Percentiles rank a stretch among this genome's conserved stretches.
These are phyloP conservation scores for Muscicapa adusta DNA, from an alignment of 2,113 vertebrate genomes.

Conservation along the genomic window DNA sequence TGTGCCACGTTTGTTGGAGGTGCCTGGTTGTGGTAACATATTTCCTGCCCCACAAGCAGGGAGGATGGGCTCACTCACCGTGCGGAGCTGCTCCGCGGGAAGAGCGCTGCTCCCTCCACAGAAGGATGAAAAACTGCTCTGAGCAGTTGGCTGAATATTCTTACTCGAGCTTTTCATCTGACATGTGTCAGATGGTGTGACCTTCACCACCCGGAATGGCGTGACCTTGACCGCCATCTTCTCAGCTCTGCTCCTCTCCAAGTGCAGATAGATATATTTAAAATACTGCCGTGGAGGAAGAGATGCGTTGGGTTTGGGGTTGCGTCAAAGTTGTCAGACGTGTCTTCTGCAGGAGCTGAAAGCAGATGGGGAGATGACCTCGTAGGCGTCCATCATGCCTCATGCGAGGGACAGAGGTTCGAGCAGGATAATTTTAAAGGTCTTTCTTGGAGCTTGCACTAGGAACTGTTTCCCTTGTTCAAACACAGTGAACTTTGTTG, in stretches of 20 bases:
- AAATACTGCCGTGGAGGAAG: neutral
- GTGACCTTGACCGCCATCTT: neutral
- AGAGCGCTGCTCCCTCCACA: neutral
- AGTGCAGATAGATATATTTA: neutral
- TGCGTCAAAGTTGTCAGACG: constrained; percentile 23
- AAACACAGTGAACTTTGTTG: neutral
- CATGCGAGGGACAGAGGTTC: neutral
- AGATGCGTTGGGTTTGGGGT: neutral
- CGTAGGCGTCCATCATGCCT: neutral
- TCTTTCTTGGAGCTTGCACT: neutral
- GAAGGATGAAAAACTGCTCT: neutral
- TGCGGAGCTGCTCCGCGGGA: neutral
- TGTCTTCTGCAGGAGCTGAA: neutral
- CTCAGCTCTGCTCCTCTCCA: neutral
- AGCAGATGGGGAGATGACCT: constrained; percentile 30
- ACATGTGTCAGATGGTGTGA: constrained; percentile 34
- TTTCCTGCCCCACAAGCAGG: neutral
- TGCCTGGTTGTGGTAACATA: neutral
- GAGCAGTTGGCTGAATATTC: neutral
- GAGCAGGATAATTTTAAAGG: neutral
- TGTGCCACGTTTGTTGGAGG: neutral
- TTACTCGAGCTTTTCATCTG: neutral
- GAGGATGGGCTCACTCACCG: rapidly evolving
- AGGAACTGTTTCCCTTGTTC: neutral
- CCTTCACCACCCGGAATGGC: neutral